Conservation (phyloP, 2,888 invertebrate genomes). For the Leuctra nigra region DNA sequence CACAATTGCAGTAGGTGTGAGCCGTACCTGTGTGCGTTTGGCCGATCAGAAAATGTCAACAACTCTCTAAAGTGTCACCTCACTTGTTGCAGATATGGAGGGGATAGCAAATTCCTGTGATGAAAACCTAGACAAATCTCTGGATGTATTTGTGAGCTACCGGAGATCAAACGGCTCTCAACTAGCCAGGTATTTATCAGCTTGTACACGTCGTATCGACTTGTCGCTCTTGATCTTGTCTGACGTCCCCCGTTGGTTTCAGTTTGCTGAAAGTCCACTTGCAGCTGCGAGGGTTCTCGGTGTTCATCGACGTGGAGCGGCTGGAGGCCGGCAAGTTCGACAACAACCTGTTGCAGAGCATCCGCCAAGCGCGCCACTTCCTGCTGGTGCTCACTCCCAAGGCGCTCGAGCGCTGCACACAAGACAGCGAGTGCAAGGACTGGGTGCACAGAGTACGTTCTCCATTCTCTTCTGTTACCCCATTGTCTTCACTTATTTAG, state of each 20-base stretch:
- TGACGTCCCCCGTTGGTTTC: conserved; percentile 13
- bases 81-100: conserved; percentile 54
- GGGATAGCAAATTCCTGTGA: conserved; percentile 59
- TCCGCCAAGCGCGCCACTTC: conserved; percentile 94
- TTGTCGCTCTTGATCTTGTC: background rate
- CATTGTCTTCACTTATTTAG: too few relatives aligned
- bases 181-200: conserved; percentile 56
- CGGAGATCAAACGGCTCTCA: conserved; percentile 96
- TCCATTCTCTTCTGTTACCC: too few relatives aligned
- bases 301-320: conserved; percentile 97
- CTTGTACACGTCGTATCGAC: background rate
- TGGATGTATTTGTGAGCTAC: conserved; percentile 98
- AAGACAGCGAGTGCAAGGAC: conserved; percentile 91
- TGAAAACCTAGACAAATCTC: conserved; percentile 76
- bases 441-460: conserved; percentile 94
- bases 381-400: conserved; percentile 91
- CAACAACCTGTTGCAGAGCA: conserved; percentile 93
- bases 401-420: conserved; percentile 89
- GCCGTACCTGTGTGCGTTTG: too few relatives aligned
- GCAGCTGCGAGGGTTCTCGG: conserved; percentile 90
- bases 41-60: too few relatives aligned
- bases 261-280: conserved; percentile 94
- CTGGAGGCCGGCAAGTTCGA: conserved; percentile 99
- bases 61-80: too few relatives aligned
- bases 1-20: too few relatives aligned